Base-by-base conservation (phyloP, 2,888 invertebrate genomes). In the Liodrosophila aerea region DNA sequence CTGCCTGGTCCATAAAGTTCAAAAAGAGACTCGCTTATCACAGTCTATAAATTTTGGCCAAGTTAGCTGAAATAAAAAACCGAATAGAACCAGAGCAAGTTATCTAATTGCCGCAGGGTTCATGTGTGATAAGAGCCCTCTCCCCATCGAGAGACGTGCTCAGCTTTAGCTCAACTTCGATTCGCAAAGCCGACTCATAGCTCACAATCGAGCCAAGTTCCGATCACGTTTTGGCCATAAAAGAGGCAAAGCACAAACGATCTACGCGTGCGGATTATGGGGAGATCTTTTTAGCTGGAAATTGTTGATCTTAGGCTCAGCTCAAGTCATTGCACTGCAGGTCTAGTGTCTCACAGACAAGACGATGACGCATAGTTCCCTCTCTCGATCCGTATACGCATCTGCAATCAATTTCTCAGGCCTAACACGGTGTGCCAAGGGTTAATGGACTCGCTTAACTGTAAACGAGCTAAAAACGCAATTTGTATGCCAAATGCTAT, bases 161-260 rank as follows among this genome's bases (percentile, higher is more conserved):
- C n/a, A 33, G 7, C n/a, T n/a, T 15, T 12, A 49, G n/a, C 22
- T 5, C 3, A 22, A 4, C 5, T 22, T 22, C 2, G 22, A 22
- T 22, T 22, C 22, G n/a, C n/a, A n/a, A n/a, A n/a, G n/a, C n/a
- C n/a, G n/a, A n/a, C n/a, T n/a, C n/a, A n/a, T n/a, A n/a, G n/a
- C n/a, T n/a, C n/a, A n/a, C n/a, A n/a, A 65, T 41, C 11, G 27
- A 37, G n/a, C 3, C 8, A 36, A 5, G 61, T 29, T 50, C 36
- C 39, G 59, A 72, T 78, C 78, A 75, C 78, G 74, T 75, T 69
- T 72, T 27, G 13, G 29, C 53, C 13, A 52, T 75, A 54, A 71
- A 65, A 45, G 29, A 9, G 13, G 13, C 3, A 30, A 27, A 30
- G n/a, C n/a, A n/a, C n/a, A 46, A 34, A 40, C 12, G 44, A 34